These are phyloP conservation scores for Silurus meridionalis DNA, from an alignment of 2,113 vertebrate species.

Conservation along the genomic window DNA sequence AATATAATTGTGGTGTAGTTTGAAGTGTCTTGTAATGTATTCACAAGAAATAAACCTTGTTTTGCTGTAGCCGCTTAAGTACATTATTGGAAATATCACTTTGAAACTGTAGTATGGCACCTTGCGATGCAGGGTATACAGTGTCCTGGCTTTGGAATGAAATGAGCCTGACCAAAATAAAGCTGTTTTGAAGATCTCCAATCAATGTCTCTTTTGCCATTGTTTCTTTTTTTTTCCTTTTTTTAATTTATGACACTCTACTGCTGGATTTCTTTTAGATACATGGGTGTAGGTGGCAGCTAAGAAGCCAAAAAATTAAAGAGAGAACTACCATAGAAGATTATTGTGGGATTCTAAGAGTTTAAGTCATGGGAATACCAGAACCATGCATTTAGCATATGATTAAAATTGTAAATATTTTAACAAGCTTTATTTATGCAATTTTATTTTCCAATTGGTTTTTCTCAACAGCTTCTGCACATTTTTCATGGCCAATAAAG, in stretches of 20 bases:
- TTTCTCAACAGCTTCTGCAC: no score
- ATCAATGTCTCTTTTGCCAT: not conserved
- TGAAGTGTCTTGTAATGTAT: not conserved
- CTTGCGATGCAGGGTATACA: not conserved
- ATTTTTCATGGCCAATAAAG: no score
- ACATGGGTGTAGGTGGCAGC: not conserved
- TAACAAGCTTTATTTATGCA: no score
- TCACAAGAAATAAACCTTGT: not conserved
- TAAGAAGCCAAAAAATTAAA: not conserved
- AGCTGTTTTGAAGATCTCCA: not conserved
- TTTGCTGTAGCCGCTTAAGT: not conserved
- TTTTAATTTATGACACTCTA: not conserved
- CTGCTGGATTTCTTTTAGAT: not conserved
- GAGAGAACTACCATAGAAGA: not conserved
- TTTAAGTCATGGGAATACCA: not conserved
- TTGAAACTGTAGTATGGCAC: not conserved
- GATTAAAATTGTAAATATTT: no score
- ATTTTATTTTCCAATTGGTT: no score
- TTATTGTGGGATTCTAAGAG: not conserved
- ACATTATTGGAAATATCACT: not conserved
- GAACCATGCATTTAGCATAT: not conserved
- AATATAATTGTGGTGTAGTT: not conserved
- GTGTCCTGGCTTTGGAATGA: not conserved
- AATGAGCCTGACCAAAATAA: not conserved
- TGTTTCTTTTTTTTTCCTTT: no score